Percentiles rank a stretch among this genome's conserved stretches.
phyloP scores from a whole-genome alignment of 1,140 invertebrate species.

The Zaprionus taronus region DNA sequence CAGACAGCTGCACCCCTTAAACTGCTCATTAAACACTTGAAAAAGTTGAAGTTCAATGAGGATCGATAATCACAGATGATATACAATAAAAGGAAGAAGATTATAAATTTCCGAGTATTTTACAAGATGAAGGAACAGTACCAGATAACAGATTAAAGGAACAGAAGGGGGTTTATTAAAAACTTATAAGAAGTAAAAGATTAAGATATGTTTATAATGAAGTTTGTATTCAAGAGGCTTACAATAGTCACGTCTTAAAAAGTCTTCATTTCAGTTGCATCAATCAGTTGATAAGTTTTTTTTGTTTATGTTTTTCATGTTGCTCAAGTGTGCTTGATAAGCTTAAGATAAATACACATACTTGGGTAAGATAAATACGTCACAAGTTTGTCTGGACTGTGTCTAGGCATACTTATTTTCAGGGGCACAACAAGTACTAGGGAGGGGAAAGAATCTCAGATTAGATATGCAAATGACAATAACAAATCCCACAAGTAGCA shows the following conservation, averaged over 20 bases:
- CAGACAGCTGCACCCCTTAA: constrained; percentile 23
- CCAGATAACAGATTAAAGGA: background rate
- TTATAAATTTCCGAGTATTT: background rate
- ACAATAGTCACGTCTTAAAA: background rate
- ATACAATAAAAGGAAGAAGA: background rate
- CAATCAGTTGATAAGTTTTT: constrained; percentile 9
- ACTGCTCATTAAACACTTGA: constrained; percentile 24
- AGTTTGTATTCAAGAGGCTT: too few relatives aligned
- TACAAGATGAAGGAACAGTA: background rate
- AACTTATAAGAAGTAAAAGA: too few relatives aligned
- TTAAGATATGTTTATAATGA: too few relatives aligned
- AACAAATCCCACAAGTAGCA: constrained; percentile 20
- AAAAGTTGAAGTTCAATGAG: background rate
- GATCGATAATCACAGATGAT: background rate
- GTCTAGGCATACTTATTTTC: constrained; percentile 28
- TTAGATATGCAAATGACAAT: constrained; percentile 38
- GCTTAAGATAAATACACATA: background rate
- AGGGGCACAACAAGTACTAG: constrained; percentile 17
- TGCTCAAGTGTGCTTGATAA: constrained; percentile 16
- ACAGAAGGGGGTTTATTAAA: background rate
- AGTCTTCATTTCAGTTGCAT: background rate
- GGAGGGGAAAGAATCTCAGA: constrained; percentile 9
- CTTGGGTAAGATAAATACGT: constrained; percentile 21
- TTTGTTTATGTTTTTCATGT: background rate
- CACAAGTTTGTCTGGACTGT: constrained; percentile 11